These are phyloP conservation scores for Zosterops hypoxanthus DNA, from an alignment of 2,113 vertebrate species.

Conservation along the genomic window DNA sequence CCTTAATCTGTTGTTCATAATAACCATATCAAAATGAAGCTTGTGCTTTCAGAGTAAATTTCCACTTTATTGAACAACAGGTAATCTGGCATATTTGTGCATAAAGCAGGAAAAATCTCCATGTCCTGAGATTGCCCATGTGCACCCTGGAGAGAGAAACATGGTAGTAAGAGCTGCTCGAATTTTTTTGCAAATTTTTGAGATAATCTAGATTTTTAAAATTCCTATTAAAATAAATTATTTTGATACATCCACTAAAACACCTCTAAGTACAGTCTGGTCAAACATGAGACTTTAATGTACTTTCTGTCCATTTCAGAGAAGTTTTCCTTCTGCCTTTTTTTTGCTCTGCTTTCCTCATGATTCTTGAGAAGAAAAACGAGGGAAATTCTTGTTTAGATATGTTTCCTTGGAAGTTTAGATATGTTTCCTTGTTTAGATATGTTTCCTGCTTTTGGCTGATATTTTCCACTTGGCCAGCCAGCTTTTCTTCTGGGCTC, in stretches of 20 bases:
- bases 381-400: neutral
- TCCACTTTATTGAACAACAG: neutral
- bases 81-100: neutral
- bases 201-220: neutral
- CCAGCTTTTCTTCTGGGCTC: neutral
- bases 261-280: neutral
- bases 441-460: neutral
- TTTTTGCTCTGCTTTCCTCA: neutral
- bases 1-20: neutral
- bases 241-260: neutral
- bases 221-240: neutral
- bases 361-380: neutral
- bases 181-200: neutral
- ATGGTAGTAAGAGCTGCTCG: neutral
- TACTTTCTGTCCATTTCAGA: neutral
- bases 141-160: neutral
- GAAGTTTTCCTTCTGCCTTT: neutral
- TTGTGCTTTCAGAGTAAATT: neutral
- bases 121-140: neutral
- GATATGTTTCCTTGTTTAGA: neutral
- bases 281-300: neutral
- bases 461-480: neutral
- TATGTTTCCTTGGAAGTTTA: neutral
- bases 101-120: neutral
- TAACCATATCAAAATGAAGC: neutral